phyloP scores from a whole-genome alignment of 2,888 invertebrate species.

The Eupeodes latifasciatus region DNA sequence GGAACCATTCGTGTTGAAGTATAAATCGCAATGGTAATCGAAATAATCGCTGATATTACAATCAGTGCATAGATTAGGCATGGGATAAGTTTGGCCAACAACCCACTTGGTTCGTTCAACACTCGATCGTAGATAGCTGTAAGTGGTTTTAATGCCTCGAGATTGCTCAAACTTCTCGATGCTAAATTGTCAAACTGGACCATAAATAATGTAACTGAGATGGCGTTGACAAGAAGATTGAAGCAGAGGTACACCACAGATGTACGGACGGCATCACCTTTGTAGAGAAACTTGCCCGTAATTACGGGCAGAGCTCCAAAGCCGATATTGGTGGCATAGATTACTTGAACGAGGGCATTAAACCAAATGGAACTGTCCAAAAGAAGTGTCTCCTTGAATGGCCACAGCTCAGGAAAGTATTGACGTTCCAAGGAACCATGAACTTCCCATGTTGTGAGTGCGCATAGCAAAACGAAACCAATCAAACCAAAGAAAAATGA shows the following conservation, averaged over 20 bases:
- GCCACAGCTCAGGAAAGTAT: constrained; percentile 83
- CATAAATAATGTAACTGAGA: constrained; percentile 83
- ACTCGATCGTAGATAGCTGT: constrained; percentile 83
- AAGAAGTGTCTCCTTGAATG: constrained; percentile 79
- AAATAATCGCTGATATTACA: constrained; percentile 82
- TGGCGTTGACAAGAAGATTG: constrained; percentile 83
- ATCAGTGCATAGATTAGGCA: constrained; percentile 81
- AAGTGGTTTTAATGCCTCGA: constrained; percentile 82
- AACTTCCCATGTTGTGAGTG: constrained; percentile 83
- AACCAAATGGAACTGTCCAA: constrained; percentile 83
- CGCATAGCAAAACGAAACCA: constrained; percentile 81
- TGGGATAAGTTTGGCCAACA: constrained; percentile 81
- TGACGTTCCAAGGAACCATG: constrained; percentile 81
- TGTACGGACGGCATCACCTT: constrained; percentile 84
- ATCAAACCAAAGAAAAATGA: constrained; percentile 82
- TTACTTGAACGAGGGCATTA: constrained; percentile 83
- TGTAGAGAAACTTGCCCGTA: constrained; percentile 84
- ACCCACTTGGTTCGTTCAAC: constrained; percentile 78
- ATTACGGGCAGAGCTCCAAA: constrained; percentile 83
- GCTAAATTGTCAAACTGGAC: constrained; percentile 82
- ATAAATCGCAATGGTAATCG: constrained; percentile 82
- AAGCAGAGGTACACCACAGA: constrained; percentile 84
- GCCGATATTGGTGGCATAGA: constrained; percentile 83
- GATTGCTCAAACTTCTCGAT: constrained; percentile 78
- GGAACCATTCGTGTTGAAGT: constrained; percentile 83